Conservation (phyloP, 2,888 invertebrate genomes). For the Metellina segmentata region DNA sequence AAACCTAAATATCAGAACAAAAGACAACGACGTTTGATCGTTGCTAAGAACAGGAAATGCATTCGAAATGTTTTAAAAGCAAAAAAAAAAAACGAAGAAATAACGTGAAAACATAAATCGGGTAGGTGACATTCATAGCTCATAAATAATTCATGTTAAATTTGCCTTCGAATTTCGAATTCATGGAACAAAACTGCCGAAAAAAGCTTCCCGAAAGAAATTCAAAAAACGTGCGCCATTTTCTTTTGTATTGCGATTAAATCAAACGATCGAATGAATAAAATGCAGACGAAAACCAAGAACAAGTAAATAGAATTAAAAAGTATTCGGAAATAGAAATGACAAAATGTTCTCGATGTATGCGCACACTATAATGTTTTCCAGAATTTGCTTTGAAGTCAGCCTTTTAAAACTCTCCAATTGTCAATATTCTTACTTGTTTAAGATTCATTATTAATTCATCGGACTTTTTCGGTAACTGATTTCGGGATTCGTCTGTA, state of each 20-base stretch:
- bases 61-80: not conserved
- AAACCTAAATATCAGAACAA: not conserved
- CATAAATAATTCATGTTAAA: slow-evolving; percentile 21
- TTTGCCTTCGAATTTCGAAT: slow-evolving; percentile 15
- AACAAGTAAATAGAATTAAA: not conserved
- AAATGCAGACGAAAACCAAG: not conserved
- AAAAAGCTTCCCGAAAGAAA: slow-evolving; percentile 1
- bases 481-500: not conserved
- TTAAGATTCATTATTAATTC: not conserved
- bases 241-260: slow-evolving; percentile 8
- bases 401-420: not conserved
- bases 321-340: not conserved
- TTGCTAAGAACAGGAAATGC: not conserved
- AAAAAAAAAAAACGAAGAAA: not conserved
- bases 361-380: not conserved
- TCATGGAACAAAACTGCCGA: not conserved
- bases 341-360: not conserved
- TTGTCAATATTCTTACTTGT: not conserved
- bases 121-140: slow-evolving; percentile 12
- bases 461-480: not conserved
- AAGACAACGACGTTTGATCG: not conserved
- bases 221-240: not conserved
- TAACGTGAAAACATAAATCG: slow-evolving; percentile 10
- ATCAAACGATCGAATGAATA: slow-evolving; percentile 14
- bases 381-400: not conserved